Evolutionary conservation across 2,797 vertebrate genomes (phyloP), one percentile per base, ranked within the genome.

Genomic region (Lepus oiostolus): DNA sequence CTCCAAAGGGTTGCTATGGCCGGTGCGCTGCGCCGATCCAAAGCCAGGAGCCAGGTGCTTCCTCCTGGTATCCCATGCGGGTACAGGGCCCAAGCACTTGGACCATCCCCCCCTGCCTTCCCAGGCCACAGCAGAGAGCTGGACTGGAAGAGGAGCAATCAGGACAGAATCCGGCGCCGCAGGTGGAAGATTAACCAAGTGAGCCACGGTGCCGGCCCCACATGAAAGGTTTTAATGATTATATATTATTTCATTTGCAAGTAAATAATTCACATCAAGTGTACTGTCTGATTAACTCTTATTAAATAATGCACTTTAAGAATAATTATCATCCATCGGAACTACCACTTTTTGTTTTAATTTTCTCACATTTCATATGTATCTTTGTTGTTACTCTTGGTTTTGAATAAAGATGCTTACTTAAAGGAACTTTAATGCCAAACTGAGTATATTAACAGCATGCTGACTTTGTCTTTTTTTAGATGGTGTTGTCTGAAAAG

Each of bases 401-500:
- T 76, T 94, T 93, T 90, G 80, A 72, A 52, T 87, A 88, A 58
- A 90, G 47, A 74, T 85, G 21, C 35, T 35, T 95, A 84, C 32
- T 28, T 81, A 87, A 91, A 89, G 17, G 19, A 92, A 84, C 4
- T 84, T 88, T 86, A 94, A 77, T 95, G 72, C 50, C 32, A 94
- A 72, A 19, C 76, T 92, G 26, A 94, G 8, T 85, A 21, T 93
- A 72, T 91, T 96, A 95, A 96, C 52, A 74, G n/a, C 11, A 65
- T 50, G 8, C 3, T 92, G 12, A 35, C 58, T 77, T 84, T 92
- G 67, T 97, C 5, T 7, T 90, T 96, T 98, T 21, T 50, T 96
- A 99, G 99, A 99, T 99, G 88, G 98, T 99, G 67, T 97, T 99
- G 65, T 99, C 99, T 19, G 99, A 99, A 97, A 99, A 99, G 96